Conservation (phyloP, 2,113 vertebrate species). For the Nycticorax nycticorax region DNA sequence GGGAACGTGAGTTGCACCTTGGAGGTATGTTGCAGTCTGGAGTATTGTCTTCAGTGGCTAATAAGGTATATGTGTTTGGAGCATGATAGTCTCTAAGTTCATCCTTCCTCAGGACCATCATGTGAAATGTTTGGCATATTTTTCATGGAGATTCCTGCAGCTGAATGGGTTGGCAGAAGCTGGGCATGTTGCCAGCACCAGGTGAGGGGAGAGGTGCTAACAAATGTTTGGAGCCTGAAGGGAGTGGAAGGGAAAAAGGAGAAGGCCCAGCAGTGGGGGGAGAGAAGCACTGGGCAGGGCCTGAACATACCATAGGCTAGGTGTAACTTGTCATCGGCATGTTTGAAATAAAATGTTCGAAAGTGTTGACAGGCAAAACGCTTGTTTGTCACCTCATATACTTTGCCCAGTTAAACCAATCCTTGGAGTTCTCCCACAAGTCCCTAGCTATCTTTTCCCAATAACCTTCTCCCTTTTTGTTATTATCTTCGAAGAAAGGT, state of each 20-base stretch:
- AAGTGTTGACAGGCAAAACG: neutral
- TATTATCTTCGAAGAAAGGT: neutral
- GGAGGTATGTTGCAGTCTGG: neutral
- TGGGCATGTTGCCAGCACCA: neutral
- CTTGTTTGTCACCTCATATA: neutral
- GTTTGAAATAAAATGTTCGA: neutral
- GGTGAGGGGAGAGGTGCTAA: neutral
- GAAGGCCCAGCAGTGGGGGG: neutral
- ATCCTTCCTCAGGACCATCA: neutral
- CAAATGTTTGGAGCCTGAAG: neutral
- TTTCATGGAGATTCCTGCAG: neutral
- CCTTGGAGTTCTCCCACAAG: neutral
- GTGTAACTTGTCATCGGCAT: neutral
- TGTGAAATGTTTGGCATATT: neutral
- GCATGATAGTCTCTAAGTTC: neutral
- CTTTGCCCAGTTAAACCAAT: neutral
- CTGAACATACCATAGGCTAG: neutral
- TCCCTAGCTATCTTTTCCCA: neutral
- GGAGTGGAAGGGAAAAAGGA: neutral
- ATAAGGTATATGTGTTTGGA: neutral
- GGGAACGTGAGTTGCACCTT: neutral
- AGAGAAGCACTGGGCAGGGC: neutral
- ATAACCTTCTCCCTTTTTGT: neutral
- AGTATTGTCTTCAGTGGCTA: neutral
- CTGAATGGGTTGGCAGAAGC: neutral